phyloP scores from a whole-genome alignment of 2,113 vertebrate species.

The Sapajus apella region DNA sequence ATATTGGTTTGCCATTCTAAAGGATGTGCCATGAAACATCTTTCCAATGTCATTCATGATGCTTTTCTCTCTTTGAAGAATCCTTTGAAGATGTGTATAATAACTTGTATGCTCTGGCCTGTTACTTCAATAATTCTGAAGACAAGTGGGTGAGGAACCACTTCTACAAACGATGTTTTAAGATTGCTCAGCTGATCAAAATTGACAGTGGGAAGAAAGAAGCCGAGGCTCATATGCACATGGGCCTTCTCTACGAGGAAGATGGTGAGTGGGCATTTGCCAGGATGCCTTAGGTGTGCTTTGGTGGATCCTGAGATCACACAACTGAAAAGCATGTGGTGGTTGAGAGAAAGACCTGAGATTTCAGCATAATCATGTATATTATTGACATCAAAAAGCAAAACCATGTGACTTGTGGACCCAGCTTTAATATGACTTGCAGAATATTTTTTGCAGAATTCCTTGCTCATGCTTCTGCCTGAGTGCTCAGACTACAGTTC shows the following conservation, averaged over 20 bases:
- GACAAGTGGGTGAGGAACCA: slow-evolving; percentile 89
- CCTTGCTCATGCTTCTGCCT: too few species aligned
- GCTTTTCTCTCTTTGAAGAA: slow-evolving; percentile 78
- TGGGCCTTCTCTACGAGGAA: slow-evolving; percentile 86
- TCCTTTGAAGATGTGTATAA: slow-evolving; percentile 85
- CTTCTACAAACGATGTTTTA: slow-evolving; percentile 87
- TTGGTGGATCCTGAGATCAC: background rate
- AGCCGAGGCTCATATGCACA: slow-evolving; percentile 84
- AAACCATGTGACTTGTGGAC: background rate
- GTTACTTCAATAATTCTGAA: slow-evolving; percentile 85
- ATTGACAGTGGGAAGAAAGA: slow-evolving; percentile 85
- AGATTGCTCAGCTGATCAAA: slow-evolving; percentile 83
- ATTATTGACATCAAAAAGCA: background rate
- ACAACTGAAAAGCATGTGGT: background rate
- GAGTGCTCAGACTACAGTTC: rapidly evolving
- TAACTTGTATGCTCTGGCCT: slow-evolving; percentile 86
- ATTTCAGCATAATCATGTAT: background rate
- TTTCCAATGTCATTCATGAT: slow-evolving; percentile 1
- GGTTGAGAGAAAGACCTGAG: background rate
- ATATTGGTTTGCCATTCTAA: background rate
- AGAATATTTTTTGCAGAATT: background rate
- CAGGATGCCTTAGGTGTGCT: background rate
- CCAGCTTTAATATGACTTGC: background rate
- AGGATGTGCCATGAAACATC: background rate
- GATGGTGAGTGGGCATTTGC: slow-evolving; percentile 81